phyloP scores from a whole-genome alignment of 2,113 vertebrate species.

The Oophaga pumilio region DNA sequence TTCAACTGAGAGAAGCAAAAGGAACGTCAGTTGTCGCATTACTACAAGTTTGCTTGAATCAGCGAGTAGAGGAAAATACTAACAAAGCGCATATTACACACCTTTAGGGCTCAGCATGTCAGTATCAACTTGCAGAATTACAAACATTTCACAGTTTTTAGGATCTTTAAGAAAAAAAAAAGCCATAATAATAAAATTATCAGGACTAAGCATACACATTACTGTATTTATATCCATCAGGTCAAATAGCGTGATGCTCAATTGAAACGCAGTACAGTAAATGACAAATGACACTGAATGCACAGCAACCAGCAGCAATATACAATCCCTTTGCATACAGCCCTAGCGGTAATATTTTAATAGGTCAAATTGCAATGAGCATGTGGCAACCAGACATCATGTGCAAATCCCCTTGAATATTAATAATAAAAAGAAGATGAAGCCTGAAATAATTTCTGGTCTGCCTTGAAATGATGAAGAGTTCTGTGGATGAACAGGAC shows the following conservation, averaged over 20 bases:
- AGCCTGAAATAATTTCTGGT: neutral
- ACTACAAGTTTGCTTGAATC: no score
- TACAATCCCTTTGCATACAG: neutral
- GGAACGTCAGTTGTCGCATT: no score
- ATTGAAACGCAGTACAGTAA: neutral
- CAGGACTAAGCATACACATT: no score
- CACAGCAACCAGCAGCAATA: neutral
- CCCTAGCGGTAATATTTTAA: neutral
- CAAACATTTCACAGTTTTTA: no score
- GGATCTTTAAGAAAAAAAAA: no score
- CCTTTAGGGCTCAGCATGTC: no score
- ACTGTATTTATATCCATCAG: neutral
- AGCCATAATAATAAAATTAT: no score
- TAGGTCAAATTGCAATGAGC: neutral
- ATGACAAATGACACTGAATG: neutral
- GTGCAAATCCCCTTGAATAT: neutral
- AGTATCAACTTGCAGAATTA: no score
- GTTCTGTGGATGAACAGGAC: conserved; percentile 39
- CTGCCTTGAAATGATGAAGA: conserved; percentile 4
- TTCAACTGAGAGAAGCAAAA: no score
- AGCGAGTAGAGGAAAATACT: no score
- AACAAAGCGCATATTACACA: no score
- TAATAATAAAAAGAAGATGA: neutral
- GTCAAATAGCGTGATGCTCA: neutral
- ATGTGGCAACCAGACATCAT: neutral